A percentile compares a stretch with the other conserved stretches of the same genome.
These are phyloP conservation scores for Selene dorsalis DNA, from an alignment of 2,797 vertebrate genomes.

Conservation along the genomic window DNA sequence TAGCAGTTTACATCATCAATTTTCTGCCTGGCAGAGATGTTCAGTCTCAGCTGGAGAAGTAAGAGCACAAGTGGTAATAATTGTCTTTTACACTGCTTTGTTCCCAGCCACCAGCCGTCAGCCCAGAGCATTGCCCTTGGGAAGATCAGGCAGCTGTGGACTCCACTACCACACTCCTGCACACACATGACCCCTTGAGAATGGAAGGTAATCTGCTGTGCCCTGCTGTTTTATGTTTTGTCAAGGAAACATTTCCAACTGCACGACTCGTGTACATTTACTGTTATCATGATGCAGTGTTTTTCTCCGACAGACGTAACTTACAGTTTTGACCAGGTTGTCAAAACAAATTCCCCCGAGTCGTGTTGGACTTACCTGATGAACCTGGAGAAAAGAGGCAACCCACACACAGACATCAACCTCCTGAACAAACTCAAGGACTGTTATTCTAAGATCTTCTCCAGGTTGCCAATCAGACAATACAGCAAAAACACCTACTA, in stretches of 20 bases:
- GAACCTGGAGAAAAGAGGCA: constrained; percentile 89
- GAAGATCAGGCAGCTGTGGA: constrained; percentile 80
- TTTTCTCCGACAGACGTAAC: constrained; percentile 86
- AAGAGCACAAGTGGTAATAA: neutral
- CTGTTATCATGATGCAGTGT: neutral
- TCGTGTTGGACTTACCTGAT: constrained; percentile 89
- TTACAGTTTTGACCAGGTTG: constrained; percentile 87
- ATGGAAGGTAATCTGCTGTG: constrained; percentile 71
- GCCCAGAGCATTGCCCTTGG: constrained; percentile 72
- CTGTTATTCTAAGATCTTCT: constrained; percentile 90
- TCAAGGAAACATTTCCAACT: neutral
- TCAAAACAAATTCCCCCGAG: constrained; percentile 90
- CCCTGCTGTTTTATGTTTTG: neutral
- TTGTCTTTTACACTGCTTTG: neutral
- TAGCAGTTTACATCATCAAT: neutral
- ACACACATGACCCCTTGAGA: constrained; percentile 68
- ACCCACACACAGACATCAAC: constrained; percentile 84
- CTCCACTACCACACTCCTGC: constrained; percentile 86
- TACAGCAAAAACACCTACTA: constrained; percentile 91
- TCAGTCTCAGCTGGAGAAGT: neutral
- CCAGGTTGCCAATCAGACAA: constrained; percentile 88
- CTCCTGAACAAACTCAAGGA: constrained; percentile 90
- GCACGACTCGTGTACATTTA: neutral
- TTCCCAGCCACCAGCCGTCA: constrained; percentile 75
- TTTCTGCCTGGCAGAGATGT: neutral